A percentile compares a stretch with the other conserved stretches of the same genome.
phyloP scores from a whole-genome alignment of 2,113 vertebrate species.

The Ginglymostoma cirratum region DNA sequence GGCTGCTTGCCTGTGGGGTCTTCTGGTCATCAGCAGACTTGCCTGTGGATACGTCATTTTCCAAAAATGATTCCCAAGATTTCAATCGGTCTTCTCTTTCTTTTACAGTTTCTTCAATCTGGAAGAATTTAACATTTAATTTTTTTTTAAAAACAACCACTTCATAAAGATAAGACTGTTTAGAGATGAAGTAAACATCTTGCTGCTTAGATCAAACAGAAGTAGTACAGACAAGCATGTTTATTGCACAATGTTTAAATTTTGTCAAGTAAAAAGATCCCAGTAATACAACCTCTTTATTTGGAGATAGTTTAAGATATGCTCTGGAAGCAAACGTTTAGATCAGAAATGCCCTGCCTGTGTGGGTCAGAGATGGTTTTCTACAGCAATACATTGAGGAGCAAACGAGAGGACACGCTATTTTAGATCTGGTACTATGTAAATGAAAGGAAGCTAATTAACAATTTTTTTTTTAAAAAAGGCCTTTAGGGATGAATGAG shows the following conservation, averaged over 20 bases:
- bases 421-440: too few relatives aligned
- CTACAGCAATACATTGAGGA: too few relatives aligned
- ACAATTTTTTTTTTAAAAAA: too few relatives aligned
- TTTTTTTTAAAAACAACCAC: slow-evolving; percentile 17
- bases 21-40: slow-evolving; percentile 39
- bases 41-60: slow-evolving; percentile 41
- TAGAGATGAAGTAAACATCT: not conserved
- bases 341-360: not conserved
- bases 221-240: not conserved
- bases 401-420: too few relatives aligned
- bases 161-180: not conserved
- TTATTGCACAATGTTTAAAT: not conserved
- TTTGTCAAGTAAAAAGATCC: not conserved
- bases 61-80: slow-evolving; percentile 77
- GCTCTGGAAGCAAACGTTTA: not conserved
- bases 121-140: slow-evolving; percentile 27
- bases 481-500: too few relatives aligned
- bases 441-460: too few relatives aligned
- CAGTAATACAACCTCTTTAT: not conserved
- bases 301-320: not conserved
- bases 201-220: not conserved
- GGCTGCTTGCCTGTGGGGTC: slow-evolving; percentile 39
- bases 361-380: not conserved
- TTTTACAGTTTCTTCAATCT: slow-evolving; percentile 89
- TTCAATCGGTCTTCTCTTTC: slow-evolving; percentile 90